Conservation (phyloP, 2,113 vertebrate genomes). For the Onychorhynchus coronatus region DNA sequence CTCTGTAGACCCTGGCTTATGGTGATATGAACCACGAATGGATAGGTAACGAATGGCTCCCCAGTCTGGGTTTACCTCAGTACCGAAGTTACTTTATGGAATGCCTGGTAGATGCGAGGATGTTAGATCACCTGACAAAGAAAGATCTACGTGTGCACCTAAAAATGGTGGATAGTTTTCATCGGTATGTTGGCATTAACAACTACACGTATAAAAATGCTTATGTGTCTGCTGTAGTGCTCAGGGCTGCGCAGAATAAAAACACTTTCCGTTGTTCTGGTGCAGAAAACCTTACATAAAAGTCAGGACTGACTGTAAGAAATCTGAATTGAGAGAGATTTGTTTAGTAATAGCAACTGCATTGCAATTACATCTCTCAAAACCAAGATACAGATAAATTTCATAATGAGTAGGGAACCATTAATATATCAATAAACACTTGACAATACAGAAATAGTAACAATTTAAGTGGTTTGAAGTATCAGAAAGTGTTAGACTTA, state of each 20-base stretch:
- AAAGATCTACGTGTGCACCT: conserved; percentile 98
- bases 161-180: conserved; percentile 99
- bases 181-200: conserved; percentile 82
- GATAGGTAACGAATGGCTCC: conserved; percentile 99
- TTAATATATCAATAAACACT: not conserved
- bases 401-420: not conserved
- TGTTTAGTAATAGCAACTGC: not conserved
- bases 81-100: conserved; percentile 99
- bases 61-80: conserved; percentile 96
- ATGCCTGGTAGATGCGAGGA: conserved; percentile 96
- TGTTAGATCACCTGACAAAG: conserved; percentile 98
- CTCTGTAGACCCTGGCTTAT: conserved; percentile 89
- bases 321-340: not conserved
- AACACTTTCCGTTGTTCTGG: not conserved
- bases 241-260: not conserved
- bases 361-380: not conserved
- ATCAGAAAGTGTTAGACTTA: not conserved
- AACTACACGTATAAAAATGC: not conserved
- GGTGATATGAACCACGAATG: conserved; percentile 99
- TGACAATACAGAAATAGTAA: not conserved
- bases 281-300: not conserved
- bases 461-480: not conserved
- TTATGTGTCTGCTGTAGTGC: not conserved
- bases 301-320: not conserved
- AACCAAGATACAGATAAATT: not conserved